These are phyloP conservation scores for Beroe forskalii DNA, from an alignment of 37 sponge, comb jelly and placozoan genomes.

Conservation along the genomic window DNA sequence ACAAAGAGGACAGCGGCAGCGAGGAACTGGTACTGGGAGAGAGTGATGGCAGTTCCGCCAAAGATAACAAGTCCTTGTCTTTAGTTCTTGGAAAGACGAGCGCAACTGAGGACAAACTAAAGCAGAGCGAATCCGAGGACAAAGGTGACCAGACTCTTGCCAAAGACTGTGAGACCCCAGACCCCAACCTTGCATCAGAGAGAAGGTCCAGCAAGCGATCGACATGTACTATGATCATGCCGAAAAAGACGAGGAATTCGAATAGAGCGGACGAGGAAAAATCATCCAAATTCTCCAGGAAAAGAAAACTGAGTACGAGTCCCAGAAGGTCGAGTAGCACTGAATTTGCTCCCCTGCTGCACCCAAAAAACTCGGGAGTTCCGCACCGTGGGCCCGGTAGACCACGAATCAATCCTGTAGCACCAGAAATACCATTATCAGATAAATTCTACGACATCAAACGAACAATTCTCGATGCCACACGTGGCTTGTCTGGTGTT, in stretches of 20 bases:
- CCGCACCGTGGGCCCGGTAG: not conserved
- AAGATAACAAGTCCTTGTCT: not conserved
- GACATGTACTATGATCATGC: not conserved
- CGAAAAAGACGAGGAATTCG: not conserved
- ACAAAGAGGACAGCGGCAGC: not conserved
- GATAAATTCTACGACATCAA: slow-evolving; percentile 32
- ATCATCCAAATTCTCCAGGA: not conserved
- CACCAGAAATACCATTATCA: not conserved
- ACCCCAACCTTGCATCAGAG: not conserved
- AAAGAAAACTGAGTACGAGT: not conserved
- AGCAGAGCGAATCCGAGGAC: not conserved
- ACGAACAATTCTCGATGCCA: not conserved
- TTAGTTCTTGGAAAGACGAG: not conserved
- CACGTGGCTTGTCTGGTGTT: not conserved
- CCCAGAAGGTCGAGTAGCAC: too few relatives aligned
- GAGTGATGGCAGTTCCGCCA: not conserved
- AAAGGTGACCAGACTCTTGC: too few relatives aligned
- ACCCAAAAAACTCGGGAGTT: too few relatives aligned
- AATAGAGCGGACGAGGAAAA: too few relatives aligned
- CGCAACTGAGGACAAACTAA: not conserved
- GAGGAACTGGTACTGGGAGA: not conserved
- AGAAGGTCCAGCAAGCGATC: not conserved
- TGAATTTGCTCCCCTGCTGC: too few relatives aligned
- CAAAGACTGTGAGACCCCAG: too few relatives aligned
- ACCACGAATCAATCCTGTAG: not conserved